Evolutionary conservation across 2,888 invertebrate genomes (phyloP).

Genomic region (Lagria hirta): DNA sequence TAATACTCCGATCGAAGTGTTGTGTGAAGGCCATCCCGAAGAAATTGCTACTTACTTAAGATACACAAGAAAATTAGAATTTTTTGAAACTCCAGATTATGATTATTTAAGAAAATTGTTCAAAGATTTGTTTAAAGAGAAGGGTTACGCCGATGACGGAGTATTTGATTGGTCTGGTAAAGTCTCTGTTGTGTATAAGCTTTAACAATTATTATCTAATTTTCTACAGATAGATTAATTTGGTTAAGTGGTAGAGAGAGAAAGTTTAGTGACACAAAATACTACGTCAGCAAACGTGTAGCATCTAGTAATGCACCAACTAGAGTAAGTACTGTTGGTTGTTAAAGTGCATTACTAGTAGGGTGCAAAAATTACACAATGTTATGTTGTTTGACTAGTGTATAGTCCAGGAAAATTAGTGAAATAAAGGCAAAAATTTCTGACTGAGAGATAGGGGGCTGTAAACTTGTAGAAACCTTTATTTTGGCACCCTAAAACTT

Average conservation of each 20-base stretch:
- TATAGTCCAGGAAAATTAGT: no score
- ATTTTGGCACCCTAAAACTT: no score
- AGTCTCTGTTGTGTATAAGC: not conserved
- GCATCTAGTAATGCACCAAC: no score
- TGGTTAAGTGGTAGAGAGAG: slow-evolving; percentile 18
- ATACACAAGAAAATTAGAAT: slow-evolving; percentile 94
- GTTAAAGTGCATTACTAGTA: no score
- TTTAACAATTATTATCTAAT: no score
- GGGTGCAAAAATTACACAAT: no score
- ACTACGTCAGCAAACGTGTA: slow-evolving; percentile 20
- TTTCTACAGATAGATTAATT: slow-evolving; percentile 21
- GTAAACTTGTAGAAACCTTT: no score
- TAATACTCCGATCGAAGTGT: slow-evolving; percentile 94
- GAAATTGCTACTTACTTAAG: slow-evolving; percentile 97
- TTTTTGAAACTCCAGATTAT: slow-evolving; percentile 99
- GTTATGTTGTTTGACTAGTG: no score
- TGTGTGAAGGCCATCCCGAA: slow-evolving; percentile 86
- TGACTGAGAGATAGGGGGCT: no score
- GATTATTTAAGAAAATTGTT: slow-evolving; percentile 95
- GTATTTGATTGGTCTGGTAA: slow-evolving; percentile 96
- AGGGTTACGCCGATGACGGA: slow-evolving; percentile 84
- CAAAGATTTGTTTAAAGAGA: slow-evolving; percentile 84
- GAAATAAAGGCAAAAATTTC: no score
- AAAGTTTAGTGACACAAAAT: slow-evolving; percentile 19
- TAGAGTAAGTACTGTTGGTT: no score